Evolutionary conservation across 2,888 invertebrate species (phyloP), one percentile per base, ranked within the genome.

Genomic region (Nemurella pictetii): DNA sequence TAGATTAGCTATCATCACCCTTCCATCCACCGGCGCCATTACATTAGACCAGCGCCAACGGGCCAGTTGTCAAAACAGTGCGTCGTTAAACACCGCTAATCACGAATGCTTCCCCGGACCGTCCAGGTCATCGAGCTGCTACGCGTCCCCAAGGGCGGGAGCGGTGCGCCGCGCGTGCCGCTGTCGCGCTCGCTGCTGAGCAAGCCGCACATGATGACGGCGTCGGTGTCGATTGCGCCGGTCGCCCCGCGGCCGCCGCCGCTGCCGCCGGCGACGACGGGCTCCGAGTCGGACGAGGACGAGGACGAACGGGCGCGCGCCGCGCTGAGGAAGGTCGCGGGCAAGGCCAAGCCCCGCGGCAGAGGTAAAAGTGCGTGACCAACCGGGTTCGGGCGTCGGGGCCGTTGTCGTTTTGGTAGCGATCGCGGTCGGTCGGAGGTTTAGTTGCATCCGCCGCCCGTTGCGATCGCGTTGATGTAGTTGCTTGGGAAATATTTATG

Each of bases 171-270:
- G 89, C 82, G 89, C 89, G 0, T 89, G 89, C 72, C 32, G 12
- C 29, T 85, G 77, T 80, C 85, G 27, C 86, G 85, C 25, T 36
- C 85, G 28, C 81, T 84, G 73, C 83, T 82, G 4, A 82, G 29
- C 15, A 84, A 84, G 75, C 82, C 84, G 26, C 86, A 86, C 25
- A 91, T 91, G 91, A 91, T 91, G 90, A 91, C 91, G 9, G 91
- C 91, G 0, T 91, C 91, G 25, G 91, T 91, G 36, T 91, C 91
- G 85, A 91, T 91, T 85, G 91, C 91, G 0, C 91, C 91, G 9
- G 91, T 91, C 0, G 89, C 90, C 12, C 90, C 28, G 30, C 74
- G 29, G n/a, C 84, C 83, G 29, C 84, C 32, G 36, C 73, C 78
- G 27, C 55, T 74, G 35, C 83, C 85, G 15, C 86, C 86, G 20